These are phyloP conservation scores for Cryptotis parvus DNA, from an alignment of 2,113 vertebrate species.

Conservation along the genomic window DNA sequence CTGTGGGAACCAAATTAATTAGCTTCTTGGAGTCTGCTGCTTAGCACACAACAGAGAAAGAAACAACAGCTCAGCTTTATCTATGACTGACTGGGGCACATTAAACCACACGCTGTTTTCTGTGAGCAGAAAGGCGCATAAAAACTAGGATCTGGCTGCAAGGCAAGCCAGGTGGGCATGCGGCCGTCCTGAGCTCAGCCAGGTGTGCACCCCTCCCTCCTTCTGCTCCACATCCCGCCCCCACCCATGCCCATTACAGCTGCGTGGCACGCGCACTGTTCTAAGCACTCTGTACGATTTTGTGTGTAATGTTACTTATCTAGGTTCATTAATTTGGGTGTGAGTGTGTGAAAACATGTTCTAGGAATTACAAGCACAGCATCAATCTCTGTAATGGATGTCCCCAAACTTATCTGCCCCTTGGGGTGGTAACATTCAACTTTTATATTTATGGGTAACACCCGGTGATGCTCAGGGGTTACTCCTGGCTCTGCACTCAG, in stretches of 20 bases:
- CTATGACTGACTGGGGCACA: background rate
- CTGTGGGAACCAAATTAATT: conserved; percentile 38
- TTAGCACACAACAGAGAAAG: background rate
- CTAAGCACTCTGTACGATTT: background rate
- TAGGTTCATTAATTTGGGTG: background rate
- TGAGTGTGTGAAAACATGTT: background rate
- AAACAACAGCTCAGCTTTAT: too few species aligned
- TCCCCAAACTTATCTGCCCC: too few species aligned
- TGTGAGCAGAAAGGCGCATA: background rate
- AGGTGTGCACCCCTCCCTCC: too few species aligned
- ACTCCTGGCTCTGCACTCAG: too few species aligned
- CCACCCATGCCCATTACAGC: too few species aligned
- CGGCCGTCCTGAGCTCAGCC: too few species aligned
- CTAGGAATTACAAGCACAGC: background rate
- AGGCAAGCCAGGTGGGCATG: too few species aligned
- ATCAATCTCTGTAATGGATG: background rate
- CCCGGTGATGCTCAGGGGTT: too few species aligned
- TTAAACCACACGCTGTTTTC: background rate
- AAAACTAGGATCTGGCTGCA: background rate
- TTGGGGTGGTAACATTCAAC: too few species aligned
- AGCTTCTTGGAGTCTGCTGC: background rate
- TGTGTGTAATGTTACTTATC: background rate
- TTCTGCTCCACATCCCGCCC: too few species aligned
- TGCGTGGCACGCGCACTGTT: background rate
- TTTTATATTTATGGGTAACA: too few species aligned